Percentiles rank a stretch among this genome's conserved stretches.
Evolutionary conservation across 2,797 vertebrate genomes (phyloP).

Genomic region (Alfaro cultratus): DNA sequence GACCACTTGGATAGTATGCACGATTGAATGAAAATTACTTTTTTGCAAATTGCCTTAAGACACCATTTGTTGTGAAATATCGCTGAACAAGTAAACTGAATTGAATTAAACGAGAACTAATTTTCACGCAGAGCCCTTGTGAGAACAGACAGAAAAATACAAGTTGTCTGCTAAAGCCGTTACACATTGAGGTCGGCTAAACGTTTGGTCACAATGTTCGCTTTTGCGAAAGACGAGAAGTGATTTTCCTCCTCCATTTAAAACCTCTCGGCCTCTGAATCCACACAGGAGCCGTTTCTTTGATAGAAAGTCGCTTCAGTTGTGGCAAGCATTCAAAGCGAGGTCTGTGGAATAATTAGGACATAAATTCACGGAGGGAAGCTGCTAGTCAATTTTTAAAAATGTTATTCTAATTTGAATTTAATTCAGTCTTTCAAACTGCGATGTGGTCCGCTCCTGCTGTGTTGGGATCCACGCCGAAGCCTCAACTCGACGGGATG

Average conservation of each 20-base stretch:
- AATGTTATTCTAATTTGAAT: conserved; percentile 15
- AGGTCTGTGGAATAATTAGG: conserved; percentile 1
- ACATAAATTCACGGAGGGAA: conserved; percentile 3
- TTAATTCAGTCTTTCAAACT: conserved; percentile 11
- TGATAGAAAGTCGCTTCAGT: background rate
- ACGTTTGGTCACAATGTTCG: background rate
- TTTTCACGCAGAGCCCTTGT: background rate
- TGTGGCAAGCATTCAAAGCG: background rate
- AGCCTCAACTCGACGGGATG: background rate
- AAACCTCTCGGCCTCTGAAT: background rate
- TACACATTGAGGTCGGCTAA: background rate
- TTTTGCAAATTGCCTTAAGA: background rate
- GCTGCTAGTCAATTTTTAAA: background rate
- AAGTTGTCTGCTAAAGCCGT: background rate
- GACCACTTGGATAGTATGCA: background rate
- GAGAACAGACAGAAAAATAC: background rate
- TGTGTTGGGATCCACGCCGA: conserved; percentile 4
- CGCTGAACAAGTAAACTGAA: too few species aligned
- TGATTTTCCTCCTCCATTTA: background rate
- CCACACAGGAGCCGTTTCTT: background rate
- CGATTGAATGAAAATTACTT: background rate
- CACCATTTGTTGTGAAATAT: background rate
- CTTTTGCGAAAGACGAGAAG: background rate
- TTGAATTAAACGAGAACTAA: background rate
- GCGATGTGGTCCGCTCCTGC: background rate